Conservation (phyloP, 2,888 invertebrate genomes). For the Philereme transversata region DNA sequence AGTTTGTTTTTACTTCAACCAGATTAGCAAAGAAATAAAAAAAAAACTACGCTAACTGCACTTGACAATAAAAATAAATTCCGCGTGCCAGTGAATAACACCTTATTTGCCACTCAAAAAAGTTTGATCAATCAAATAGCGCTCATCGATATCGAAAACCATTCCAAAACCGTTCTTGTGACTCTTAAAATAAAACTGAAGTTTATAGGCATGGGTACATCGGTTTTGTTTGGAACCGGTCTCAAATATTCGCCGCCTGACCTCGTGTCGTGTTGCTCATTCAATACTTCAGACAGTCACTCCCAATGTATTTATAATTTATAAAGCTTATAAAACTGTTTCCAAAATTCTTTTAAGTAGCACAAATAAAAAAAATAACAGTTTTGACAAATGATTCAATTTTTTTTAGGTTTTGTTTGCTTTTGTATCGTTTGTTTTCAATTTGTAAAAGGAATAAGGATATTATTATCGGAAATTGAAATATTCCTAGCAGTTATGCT, state of each 20-base stretch:
- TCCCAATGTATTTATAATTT: slow-evolving; percentile 32
- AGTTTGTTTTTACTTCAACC: too few species aligned
- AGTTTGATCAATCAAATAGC: slow-evolving; percentile 44
- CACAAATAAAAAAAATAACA: slow-evolving; percentile 8
- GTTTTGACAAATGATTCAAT: not conserved
- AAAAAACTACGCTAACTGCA: slow-evolving; percentile 25
- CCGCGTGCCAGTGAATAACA: slow-evolving; percentile 41
- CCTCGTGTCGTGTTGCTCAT: slow-evolving; percentile 44
- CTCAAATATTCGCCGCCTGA: slow-evolving; percentile 43
- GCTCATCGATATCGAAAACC: slow-evolving; percentile 29
- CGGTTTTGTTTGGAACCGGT: slow-evolving; percentile 41
- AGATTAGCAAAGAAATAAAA: slow-evolving; percentile 9
- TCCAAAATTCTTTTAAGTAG: slow-evolving; percentile 19
- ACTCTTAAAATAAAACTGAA: slow-evolving; percentile 24
- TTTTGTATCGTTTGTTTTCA: too few species aligned
- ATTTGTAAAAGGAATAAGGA: too few species aligned
- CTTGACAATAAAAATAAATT: slow-evolving; percentile 31
- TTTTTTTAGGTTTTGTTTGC: too few species aligned
- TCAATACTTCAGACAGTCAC: slow-evolving; percentile 38
- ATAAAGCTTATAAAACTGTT: slow-evolving; percentile 33
- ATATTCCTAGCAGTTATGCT: too few species aligned
- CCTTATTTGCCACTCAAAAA: slow-evolving; percentile 46
- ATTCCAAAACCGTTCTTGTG: slow-evolving; percentile 32
- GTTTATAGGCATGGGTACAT: slow-evolving; percentile 21
- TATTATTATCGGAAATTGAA: too few species aligned